These are phyloP conservation scores for Salvelinus fontinalis DNA, from an alignment of 2,113 vertebrate species.

Conservation along the genomic window DNA sequence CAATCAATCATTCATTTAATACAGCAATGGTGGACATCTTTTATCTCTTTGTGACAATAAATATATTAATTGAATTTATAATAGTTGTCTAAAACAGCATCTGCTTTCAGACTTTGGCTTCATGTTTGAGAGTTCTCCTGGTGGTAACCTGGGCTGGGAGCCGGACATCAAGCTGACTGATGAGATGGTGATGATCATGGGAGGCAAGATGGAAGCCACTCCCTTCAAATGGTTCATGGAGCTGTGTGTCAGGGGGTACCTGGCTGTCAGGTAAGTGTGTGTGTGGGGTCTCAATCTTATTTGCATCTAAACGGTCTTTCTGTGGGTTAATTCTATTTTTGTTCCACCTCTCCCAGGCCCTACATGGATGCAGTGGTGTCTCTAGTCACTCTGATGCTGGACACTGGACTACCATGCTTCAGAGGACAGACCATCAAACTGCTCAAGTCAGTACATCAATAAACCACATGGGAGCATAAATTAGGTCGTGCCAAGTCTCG, in stretches of 20 bases:
- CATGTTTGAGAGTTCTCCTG: conserved; percentile 99
- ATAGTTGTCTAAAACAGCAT: neutral
- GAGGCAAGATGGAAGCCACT: conserved; percentile 98
- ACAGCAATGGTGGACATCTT: too few species aligned
- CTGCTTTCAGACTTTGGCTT: conserved; percentile 92
- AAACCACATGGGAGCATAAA: neutral
- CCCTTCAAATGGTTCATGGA: conserved; percentile 99
- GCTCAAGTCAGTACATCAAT: conserved; percentile 83
- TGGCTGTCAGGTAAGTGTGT: conserved; percentile 88
- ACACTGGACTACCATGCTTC: conserved; percentile 96
- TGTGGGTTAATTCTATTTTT: too few species aligned
- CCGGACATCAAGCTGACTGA: conserved; percentile 98
- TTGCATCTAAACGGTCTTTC: too few species aligned
- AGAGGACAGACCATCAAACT: conserved; percentile 98
- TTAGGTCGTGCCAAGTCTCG: too few species aligned
- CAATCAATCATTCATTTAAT: conserved; percentile 25
- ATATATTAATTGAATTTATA: too few species aligned
- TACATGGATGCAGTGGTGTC: conserved; percentile 99
- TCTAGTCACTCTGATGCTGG: conserved; percentile 89
- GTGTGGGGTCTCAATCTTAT: neutral
- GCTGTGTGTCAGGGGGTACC: conserved; percentile 96
- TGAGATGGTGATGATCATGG: conserved; percentile 99
- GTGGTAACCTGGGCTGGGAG: conserved; percentile 97
- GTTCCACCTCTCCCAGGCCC: conserved; percentile 71
- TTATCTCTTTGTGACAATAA: too few species aligned